phyloP scores from a whole-genome alignment of 2,888 invertebrate species.

The Pardosa pseudoannulata region DNA sequence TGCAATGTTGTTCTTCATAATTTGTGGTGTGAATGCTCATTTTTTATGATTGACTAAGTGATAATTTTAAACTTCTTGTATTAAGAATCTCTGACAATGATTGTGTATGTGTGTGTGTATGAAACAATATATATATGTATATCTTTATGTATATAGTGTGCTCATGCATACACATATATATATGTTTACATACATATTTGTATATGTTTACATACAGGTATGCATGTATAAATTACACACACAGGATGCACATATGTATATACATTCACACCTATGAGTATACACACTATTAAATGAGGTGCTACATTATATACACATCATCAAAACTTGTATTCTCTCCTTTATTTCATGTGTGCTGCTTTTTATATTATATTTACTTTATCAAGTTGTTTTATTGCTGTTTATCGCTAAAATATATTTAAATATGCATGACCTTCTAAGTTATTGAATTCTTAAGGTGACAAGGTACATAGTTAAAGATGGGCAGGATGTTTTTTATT shows the following conservation, averaged over 20 bases:
- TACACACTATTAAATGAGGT: slow-evolving; percentile 36
- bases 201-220: not conserved
- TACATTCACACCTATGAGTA: slow-evolving; percentile 4
- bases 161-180: not conserved
- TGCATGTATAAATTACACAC: not conserved
- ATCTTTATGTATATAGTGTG: not conserved
- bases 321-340: slow-evolving; percentile 47
- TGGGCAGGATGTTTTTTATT: slow-evolving; percentile 57
- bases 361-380: slow-evolving; percentile 59
- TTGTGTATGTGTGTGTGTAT: not conserved
- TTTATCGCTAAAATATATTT: slow-evolving; percentile 31
- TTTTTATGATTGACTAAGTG: not conserved
- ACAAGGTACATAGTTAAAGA: slow-evolving; percentile 29
- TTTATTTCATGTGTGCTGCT: slow-evolving; percentile 58
- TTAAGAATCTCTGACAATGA: not conserved
- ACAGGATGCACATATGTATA: not conserved
- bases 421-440: slow-evolving; percentile 36
- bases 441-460: slow-evolving; percentile 43
- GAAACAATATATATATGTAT: not conserved
- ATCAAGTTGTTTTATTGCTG: slow-evolving; percentile 53
- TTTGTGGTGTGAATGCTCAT: slow-evolving; percentile 9
- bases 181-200: too few relatives aligned
- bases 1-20: not conserved
- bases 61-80: slow-evolving; percentile 7
- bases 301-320: slow-evolving; percentile 64